A percentile compares a stretch with the other conserved stretches of the same genome.
Conservation (phyloP, 2,797 vertebrate species). For the Rhinatrema bivittatum region DNA sequence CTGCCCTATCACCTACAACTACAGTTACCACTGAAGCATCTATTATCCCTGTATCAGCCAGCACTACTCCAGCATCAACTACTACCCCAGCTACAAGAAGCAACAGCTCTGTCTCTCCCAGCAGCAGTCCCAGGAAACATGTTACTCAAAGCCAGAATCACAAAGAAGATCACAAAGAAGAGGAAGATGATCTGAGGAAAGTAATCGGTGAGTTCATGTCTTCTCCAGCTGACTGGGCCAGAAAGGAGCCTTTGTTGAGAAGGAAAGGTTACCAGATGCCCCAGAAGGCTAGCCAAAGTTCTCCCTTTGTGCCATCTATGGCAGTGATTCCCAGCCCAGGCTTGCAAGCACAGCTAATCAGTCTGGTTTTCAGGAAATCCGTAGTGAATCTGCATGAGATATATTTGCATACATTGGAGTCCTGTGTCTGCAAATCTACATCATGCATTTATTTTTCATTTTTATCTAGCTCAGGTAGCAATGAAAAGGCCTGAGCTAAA, state of each 20-base stretch:
- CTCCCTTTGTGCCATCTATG: too few relatives aligned
- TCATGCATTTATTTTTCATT: too few relatives aligned
- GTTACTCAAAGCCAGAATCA: conserved; percentile 33
- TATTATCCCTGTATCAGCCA: rapidly evolving
- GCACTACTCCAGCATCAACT: background rate
- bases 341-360: too few relatives aligned
- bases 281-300: too few relatives aligned
- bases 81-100: background rate
- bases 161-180: conserved; percentile 23
- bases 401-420: too few relatives aligned
- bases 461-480: too few relatives aligned
- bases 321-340: too few relatives aligned
- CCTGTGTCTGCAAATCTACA: too few relatives aligned
- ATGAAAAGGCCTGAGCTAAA: too few relatives aligned
- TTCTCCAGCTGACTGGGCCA: background rate
- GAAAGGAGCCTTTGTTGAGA: background rate
- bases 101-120: background rate
- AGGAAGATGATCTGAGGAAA: conserved; percentile 57
- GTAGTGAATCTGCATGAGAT: too few relatives aligned
- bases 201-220: conserved; percentile 54
- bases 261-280: too few relatives aligned
- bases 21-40: background rate
- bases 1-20: background rate
- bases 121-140: background rate
- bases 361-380: too few relatives aligned